Percentiles rank a stretch among this genome's conserved stretches.
phyloP scores from a whole-genome alignment of 2,113 vertebrate species.

The Ramphastos sulfuratus region DNA sequence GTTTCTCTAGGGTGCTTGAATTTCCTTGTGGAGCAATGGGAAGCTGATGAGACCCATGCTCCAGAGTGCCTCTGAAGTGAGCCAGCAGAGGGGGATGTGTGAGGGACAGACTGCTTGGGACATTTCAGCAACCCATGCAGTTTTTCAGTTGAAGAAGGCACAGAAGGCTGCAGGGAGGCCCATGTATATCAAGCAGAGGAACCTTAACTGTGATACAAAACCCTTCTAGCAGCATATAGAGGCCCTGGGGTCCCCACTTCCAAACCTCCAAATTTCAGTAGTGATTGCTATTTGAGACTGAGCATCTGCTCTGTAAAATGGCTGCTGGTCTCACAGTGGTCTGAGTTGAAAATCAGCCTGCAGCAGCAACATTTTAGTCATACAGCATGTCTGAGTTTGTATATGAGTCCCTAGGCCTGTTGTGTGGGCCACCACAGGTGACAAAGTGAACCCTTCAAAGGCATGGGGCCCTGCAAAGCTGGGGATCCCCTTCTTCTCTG shows the following conservation, averaged over 20 bases:
- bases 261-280: neutral
- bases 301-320: neutral
- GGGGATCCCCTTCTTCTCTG: neutral
- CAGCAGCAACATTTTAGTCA: neutral
- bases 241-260: neutral
- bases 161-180: neutral
- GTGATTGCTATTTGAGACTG: neutral
- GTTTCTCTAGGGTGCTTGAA: neutral
- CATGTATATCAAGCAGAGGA: neutral
- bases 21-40: neutral
- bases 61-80: neutral
- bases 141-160: neutral
- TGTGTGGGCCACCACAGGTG: neutral
- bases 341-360: neutral
- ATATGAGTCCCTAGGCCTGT: accelerated
- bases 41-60: neutral
- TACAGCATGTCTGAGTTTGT: too few relatives aligned
- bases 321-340: neutral
- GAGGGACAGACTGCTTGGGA: neutral
- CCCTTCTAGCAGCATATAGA: neutral
- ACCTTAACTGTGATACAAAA: neutral
- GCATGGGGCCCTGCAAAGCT: neutral
- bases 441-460: neutral
- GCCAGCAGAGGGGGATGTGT: accelerated
- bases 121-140: neutral